Evolutionary conservation across 2,797 vertebrate genomes (phyloP), one percentile per base, ranked within the genome.

Genomic region (Esox masquinongy): DNA sequence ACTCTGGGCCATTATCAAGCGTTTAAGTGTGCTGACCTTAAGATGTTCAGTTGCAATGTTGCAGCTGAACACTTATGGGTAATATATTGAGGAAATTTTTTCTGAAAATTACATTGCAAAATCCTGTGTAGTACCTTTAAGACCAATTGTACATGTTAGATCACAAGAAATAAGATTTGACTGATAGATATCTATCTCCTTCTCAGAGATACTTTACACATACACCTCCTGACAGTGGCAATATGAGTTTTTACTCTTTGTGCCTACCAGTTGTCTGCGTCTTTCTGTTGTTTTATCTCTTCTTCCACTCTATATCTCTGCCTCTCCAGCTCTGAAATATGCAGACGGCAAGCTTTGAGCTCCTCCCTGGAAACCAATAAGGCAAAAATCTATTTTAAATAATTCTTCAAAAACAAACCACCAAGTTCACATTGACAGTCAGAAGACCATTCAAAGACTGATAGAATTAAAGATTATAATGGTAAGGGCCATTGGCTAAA

Each of bases 211-310:
- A 61, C 56, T 61, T 56, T 4, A n/a, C n/a, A 56, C 53, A 56
- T 56, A 56, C 0, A n/a, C 53, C 53, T n/a, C n/a, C 53, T n/a
- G 53, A 56, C 53, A 4, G 29, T 56, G 53, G 53, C 19, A 7
- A 56, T n/a, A 22, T n/a, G 19, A n/a, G 56, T 61, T 61, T 61
- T 2, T 24, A 29, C 31, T 34, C 29, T 31, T 36, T 67, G 26
- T 36, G 79, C 77, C 70, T 88, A 97, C 97, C 63, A 91, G 73
- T 95, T 95, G 67, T 90, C 88, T 67, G 84, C 86, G 49, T 86
- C 83, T 83, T 87, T 90, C 83, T 95, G 92, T 1, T 11, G 74
- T 66, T 91, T 79, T 0, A 93, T 92, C 79, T 95, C 85, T 1
- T 34, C 61, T 24, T 94, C 94, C 87, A 94, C 77, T 0, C 19